Evolutionary conservation across 2,113 vertebrate species (phyloP), one percentile per base, ranked within the genome.

Genomic region (Dicaeum eximium): DNA sequence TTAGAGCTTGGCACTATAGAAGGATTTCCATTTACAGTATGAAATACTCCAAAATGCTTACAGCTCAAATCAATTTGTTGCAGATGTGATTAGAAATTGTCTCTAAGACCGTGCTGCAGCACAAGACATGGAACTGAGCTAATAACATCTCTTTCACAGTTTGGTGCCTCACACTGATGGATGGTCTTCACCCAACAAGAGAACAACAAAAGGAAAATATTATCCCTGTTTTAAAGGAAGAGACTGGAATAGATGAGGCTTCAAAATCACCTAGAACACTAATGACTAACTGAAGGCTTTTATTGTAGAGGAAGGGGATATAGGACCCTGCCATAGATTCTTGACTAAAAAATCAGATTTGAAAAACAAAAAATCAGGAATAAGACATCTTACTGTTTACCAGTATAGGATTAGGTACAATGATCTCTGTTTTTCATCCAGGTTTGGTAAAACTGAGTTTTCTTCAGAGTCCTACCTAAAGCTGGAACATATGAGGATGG

Each of bases 11-110:
- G 15, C 86, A 73, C 51, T 89, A 73, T 40, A 88, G 72, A 13
- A 79, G 45, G 67, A 86, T 96, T 96, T 92, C 60, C 72, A 90
- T 95, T 97, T 95, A 73, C 56, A 83, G 35, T 75, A 66, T 71
- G 73, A 95, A 92, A 91, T 81, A 88, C 42, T 71, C 66, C 62
- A 80, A 95, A 95, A 79, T 33, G 37, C 90, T 95, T 84, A 82
- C 58, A 77, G 48, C 21, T 83, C 38, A 78, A 80, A 95, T 69
- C 50, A 58, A 62, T 94, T 95, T 96, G 82, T 90, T 87, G 45
- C 51, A 85, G 70, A 69, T 93, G 56, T 86, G 56, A 89, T 90
- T 94, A 93, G 80, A 94, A 97, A 93, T 85, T 93, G 33, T 92
- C 54, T 93, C 40, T 77, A 80, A 75, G 72, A 94, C 48, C 72